Conservation (phyloP, 2,113 vertebrate species). For the Phrynosoma platyrhinos region DNA sequence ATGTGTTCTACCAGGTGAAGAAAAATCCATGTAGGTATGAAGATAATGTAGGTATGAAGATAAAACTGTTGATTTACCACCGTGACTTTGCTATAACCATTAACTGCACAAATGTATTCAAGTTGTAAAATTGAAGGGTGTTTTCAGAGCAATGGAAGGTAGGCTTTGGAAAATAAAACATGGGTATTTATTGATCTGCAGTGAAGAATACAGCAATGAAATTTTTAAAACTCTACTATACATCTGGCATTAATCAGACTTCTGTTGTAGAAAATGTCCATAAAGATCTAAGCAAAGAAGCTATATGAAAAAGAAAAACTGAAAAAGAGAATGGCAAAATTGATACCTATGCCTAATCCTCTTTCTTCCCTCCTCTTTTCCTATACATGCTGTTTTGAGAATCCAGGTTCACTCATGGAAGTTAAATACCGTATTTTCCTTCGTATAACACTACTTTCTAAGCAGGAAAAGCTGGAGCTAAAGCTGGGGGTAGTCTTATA, state of each 20-base stretch:
- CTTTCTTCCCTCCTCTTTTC: not conserved
- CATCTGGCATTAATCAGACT: constrained; percentile 68
- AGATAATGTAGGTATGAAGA: constrained; percentile 50
- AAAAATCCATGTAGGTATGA: constrained; percentile 22
- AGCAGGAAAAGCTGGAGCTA: too few relatives aligned
- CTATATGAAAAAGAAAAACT: constrained; percentile 50
- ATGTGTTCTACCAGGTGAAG: not conserved
- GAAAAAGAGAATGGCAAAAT: constrained; percentile 52
- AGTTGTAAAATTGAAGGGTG: constrained; percentile 45
- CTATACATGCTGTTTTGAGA: constrained; percentile 25
- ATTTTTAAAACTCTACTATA: constrained; percentile 65
- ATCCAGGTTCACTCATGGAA: constrained; percentile 22
- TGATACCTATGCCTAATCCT: constrained; percentile 39
- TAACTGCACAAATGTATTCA: constrained; percentile 25
- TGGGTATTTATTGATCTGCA: constrained; percentile 71
- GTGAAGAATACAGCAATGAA: constrained; percentile 66
- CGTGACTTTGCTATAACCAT: constrained; percentile 45
- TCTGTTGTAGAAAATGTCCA: constrained; percentile 62
- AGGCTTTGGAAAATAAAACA: constrained; percentile 67
- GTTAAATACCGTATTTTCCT: too few relatives aligned
- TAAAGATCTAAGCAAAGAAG: constrained; percentile 45
- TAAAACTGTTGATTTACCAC: constrained; percentile 52
- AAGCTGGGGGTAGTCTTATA: too few relatives aligned
- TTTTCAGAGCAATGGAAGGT: constrained; percentile 50
- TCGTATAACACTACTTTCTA: too few relatives aligned